phyloP scores from a whole-genome alignment of 2,888 invertebrate species.

The Dione vanillae region DNA sequence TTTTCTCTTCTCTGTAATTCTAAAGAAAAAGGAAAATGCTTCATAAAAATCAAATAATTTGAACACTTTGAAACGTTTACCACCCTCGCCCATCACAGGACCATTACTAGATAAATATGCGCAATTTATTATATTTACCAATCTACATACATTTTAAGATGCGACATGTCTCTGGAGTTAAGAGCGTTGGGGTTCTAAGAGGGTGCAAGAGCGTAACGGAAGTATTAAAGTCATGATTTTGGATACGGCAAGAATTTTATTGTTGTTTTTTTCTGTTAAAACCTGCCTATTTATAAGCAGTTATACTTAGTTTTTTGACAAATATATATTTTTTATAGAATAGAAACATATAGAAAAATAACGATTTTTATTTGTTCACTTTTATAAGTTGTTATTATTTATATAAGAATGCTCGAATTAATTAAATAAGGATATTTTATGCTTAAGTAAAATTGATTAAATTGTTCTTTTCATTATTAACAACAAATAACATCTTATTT shows the following conservation, averaged over 20 bases:
- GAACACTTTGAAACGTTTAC: conserved; percentile 41
- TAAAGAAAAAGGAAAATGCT: not conserved
- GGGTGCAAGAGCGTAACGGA: conserved; percentile 52
- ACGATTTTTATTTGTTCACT: too few relatives aligned
- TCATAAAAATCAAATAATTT: conserved; percentile 23
- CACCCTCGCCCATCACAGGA: conserved; percentile 67
- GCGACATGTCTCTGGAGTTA: conserved; percentile 71
- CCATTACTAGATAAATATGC: conserved; percentile 80
- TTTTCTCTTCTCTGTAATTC: not conserved
- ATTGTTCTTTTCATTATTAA: too few relatives aligned
- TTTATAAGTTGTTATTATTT: too few relatives aligned
- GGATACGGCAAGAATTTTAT: conserved; percentile 38
- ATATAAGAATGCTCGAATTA: too few relatives aligned
- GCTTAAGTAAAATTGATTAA: too few relatives aligned
- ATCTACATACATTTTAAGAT: conserved; percentile 80
- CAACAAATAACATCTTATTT: too few relatives aligned
- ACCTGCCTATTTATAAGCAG: too few relatives aligned
- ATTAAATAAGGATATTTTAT: too few relatives aligned
- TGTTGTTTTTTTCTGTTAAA: too few relatives aligned
- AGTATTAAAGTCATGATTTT: conserved; percentile 41
- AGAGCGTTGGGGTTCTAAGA: conserved; percentile 66
- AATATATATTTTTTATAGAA: too few relatives aligned
- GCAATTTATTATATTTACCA: conserved; percentile 83
- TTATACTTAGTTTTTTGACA: too few relatives aligned
- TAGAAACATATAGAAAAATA: too few relatives aligned